These are phyloP conservation scores for Drosophila melanogaster DNA, from an alignment of 1,140 invertebrate genomes.

Conservation along the genomic window Release_6_plus_ISO1_MT NT_033777.3:16133001-16133500, in stretches of 20 bases:
- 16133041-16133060: constrained; percentile 10
- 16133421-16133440: constrained; percentile 35
- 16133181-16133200: constrained; percentile 36
- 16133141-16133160: constrained; percentile 29
- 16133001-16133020: constrained; percentile 15
- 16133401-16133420: constrained; percentile 18
- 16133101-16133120: constrained; percentile 24
- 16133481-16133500: constrained; percentile 6
- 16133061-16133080: constrained; percentile 3
- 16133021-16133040: neutral
- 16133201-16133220: constrained; percentile 3
- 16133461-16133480: constrained; percentile 65
- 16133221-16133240: constrained; percentile 4
- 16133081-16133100: neutral
- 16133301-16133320: constrained; percentile 23
- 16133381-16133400: constrained; percentile 59
- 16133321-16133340: constrained; percentile 38
- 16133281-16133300: constrained; percentile 16
- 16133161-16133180: constrained; percentile 33
- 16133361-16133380: constrained; percentile 64
- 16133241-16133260: constrained; percentile 2
- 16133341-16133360: constrained; percentile 18
- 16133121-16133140: constrained; percentile 28
- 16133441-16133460: constrained; percentile 53
- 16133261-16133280: constrained; percentile 34